phyloP scores from a whole-genome alignment of 2,113 vertebrate species.

The Bufo bufo region DNA sequence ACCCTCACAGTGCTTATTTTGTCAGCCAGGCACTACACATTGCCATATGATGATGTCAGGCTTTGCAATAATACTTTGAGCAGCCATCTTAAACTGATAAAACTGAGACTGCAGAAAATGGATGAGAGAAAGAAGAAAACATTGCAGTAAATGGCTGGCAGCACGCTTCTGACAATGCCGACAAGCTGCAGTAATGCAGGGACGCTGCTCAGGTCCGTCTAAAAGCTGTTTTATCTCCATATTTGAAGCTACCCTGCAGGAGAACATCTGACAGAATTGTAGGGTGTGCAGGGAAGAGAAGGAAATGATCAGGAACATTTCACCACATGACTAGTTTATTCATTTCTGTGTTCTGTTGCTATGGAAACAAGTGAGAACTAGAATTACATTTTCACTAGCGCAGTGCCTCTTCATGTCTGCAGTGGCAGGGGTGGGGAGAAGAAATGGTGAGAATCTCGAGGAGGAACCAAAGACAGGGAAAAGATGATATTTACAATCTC shows the following conservation, averaged over 20 bases:
- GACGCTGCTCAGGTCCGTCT: not conserved
- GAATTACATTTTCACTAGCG: constrained; percentile 54
- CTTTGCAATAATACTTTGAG: constrained; percentile 6
- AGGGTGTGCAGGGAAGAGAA: constrained; percentile 43
- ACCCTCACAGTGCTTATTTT: not conserved
- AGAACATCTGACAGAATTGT: constrained; percentile 28
- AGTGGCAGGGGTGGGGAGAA: constrained; percentile 39
- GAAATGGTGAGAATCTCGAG: constrained; percentile 22
- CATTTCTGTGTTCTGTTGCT: constrained; percentile 54
- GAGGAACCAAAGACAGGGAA: not conserved
- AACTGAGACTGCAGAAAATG: constrained; percentile 31
- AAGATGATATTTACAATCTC: not conserved
- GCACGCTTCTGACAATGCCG: not conserved
- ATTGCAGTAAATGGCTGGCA: not conserved
- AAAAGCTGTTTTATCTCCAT: not conserved
- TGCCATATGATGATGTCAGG: not conserved
- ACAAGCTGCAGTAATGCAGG: not conserved
- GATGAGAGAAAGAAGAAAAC: constrained; percentile 32
- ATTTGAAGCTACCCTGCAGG: not conserved
- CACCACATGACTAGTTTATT: constrained; percentile 57
- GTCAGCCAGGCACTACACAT: not conserved
- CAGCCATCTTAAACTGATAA: constrained; percentile 47
- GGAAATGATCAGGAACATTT: constrained; percentile 55
- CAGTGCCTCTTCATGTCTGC: constrained; percentile 55
- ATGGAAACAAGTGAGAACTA: constrained; percentile 55